Conservation (phyloP, 2,888 invertebrate species). For the Hirudinaria manillensis region DNA sequence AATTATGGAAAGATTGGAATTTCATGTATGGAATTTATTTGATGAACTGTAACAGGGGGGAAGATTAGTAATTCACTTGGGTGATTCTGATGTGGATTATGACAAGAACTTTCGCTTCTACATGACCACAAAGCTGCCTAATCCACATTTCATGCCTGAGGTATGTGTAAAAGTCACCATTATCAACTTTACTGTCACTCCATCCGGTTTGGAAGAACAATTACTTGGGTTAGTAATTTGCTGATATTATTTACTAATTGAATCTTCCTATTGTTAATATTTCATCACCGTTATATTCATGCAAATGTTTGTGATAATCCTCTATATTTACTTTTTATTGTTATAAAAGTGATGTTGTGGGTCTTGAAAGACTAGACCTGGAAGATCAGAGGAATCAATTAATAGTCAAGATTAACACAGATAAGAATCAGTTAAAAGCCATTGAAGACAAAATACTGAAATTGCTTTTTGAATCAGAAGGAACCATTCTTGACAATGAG, state of each 20-base stretch:
- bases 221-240: constrained; percentile 47
- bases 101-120: constrained; percentile 54
- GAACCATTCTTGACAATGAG: constrained; percentile 55
- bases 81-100: constrained; percentile 55
- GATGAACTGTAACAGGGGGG: constrained; percentile 46
- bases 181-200: constrained; percentile 55
- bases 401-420: constrained; percentile 53
- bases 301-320: not conserved
- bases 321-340: too few relatives aligned
- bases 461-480: constrained; percentile 55
- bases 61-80: constrained; percentile 52
- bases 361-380: constrained; percentile 55
- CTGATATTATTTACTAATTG: not conserved
- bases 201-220: constrained; percentile 54
- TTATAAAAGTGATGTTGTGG: constrained; percentile 51
- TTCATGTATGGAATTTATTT: not conserved
- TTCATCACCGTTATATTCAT: not conserved
- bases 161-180: constrained; percentile 56
- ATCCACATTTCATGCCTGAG: constrained; percentile 55
- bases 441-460: constrained; percentile 55
- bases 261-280: not conserved
- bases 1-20: not conserved
- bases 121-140: constrained; percentile 55
- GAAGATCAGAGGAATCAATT: constrained; percentile 55
- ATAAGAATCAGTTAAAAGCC: constrained; percentile 54